These are phyloP conservation scores for Carlito syrichta DNA, from an alignment of 2,113 vertebrate genomes.

Conservation along the genomic window DNA sequence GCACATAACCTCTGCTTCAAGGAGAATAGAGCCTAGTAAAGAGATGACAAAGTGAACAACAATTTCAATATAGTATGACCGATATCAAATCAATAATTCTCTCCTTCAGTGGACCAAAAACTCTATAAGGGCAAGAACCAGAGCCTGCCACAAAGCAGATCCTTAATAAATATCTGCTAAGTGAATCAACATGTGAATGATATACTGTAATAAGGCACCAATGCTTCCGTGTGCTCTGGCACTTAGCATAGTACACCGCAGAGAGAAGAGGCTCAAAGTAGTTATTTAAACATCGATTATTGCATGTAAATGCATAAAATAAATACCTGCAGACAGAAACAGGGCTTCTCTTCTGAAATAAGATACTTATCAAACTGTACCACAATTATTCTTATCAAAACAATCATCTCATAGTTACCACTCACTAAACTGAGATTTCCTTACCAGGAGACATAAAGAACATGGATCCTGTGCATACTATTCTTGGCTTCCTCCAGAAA, in stretches of 20 bases:
- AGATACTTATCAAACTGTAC: not conserved
- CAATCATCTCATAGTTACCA: not conserved
- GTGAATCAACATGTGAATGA: not conserved
- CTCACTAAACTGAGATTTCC: not conserved
- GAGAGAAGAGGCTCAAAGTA: not conserved
- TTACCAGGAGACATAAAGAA: not conserved
- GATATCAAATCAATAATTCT: not conserved
- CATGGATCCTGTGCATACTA: not conserved
- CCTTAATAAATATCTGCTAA: not conserved
- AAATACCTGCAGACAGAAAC: not conserved
- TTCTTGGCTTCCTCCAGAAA: not conserved
- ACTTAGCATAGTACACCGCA: not conserved
- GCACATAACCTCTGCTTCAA: not conserved
- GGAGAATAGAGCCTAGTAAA: not conserved
- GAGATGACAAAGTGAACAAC: not conserved
- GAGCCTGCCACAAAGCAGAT: not conserved
- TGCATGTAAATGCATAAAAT: not conserved
- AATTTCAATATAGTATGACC: not conserved
- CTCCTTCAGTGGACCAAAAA: not conserved
- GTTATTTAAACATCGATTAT: not conserved
- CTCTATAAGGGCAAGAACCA: not conserved
- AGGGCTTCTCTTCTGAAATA: not conserved
- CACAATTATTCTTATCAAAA: not conserved
- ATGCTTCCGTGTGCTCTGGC: too few species aligned
- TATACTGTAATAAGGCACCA: accelerated